Conservation (phyloP, 2,888 invertebrate species). For the Cephus pulcher region DNA sequence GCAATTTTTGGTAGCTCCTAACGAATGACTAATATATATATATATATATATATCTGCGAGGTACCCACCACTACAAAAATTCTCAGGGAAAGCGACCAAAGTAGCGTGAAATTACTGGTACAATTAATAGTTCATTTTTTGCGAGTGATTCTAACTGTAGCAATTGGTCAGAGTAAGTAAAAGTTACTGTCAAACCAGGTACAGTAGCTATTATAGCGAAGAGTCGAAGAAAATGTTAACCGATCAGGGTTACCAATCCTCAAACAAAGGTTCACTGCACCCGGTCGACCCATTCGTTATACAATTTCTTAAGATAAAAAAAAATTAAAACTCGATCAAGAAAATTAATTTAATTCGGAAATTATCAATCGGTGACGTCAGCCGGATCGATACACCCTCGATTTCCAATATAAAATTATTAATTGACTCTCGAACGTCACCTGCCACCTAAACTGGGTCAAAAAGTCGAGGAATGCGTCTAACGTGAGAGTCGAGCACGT, state of each 20-base stretch:
- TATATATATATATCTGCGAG: no score
- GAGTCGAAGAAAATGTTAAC: neutral
- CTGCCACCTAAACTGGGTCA: neutral
- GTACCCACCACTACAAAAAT: neutral
- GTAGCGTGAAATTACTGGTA: neutral
- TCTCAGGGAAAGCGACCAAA: neutral
- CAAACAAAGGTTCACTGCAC: neutral
- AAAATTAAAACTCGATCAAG: no score
- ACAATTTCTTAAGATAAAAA: no score
- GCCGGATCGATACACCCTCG: no score
- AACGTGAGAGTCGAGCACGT: neutral
- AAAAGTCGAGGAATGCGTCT: neutral
- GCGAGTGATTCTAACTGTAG: neutral
- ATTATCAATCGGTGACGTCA: neutral
- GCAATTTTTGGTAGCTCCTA: neutral
- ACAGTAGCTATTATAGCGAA: neutral
- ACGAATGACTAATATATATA: neutral
- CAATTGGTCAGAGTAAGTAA: neutral
- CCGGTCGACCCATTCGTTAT: neutral
- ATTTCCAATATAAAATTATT: no score
- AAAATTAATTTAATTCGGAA: no score
- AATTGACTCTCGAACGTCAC: neutral
- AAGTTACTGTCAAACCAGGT: neutral
- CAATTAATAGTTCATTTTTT: neutral
- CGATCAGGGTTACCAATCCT: neutral